A percentile compares a stretch with the other conserved stretches of the same genome.
phyloP scores from a whole-genome alignment of 2,888 invertebrate genomes.

The Drosophila ustulata region DNA sequence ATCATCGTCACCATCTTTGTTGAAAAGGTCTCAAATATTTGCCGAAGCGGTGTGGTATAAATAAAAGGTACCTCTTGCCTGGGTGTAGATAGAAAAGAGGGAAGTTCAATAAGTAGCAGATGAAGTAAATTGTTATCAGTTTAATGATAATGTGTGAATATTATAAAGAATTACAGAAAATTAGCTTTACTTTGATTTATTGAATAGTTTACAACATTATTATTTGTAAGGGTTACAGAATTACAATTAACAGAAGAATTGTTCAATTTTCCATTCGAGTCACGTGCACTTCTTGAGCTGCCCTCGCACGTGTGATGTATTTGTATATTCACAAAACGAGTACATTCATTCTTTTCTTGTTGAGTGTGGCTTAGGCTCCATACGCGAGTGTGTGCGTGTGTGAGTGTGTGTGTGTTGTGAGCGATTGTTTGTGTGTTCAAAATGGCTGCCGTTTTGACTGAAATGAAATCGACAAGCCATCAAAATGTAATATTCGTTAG shows the following conservation, averaged over 20 bases:
- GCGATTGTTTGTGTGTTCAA: conserved; percentile 26
- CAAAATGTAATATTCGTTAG: conserved; percentile 23
- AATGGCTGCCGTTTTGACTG: conserved; percentile 43
- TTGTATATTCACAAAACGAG: conserved; percentile 25
- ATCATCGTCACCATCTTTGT: conserved; percentile 22
- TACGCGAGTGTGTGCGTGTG: not conserved
- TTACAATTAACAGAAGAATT: no score
- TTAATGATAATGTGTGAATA: no score
- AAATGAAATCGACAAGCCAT: conserved; percentile 41
- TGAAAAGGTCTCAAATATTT: conserved; percentile 64
- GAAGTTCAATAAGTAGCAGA: not conserved
- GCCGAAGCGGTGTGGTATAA: conserved; percentile 47
- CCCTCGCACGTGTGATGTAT: conserved; percentile 40
- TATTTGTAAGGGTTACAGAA: no score
- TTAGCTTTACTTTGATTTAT: no score
- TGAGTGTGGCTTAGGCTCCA: conserved; percentile 10
- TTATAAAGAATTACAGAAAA: no score
- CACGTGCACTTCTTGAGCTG: conserved; percentile 33
- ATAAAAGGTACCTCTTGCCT: conserved; percentile 43
- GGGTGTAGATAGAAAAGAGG: conserved; percentile 15
- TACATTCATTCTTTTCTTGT: conserved; percentile 17
- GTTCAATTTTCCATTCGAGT: not conserved
- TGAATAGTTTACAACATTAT: no score
- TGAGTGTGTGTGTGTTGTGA: not conserved
- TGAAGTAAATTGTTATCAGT: not conserved